Conservation (phyloP, 2,888 invertebrate genomes). For the Heliconius sara region DNA sequence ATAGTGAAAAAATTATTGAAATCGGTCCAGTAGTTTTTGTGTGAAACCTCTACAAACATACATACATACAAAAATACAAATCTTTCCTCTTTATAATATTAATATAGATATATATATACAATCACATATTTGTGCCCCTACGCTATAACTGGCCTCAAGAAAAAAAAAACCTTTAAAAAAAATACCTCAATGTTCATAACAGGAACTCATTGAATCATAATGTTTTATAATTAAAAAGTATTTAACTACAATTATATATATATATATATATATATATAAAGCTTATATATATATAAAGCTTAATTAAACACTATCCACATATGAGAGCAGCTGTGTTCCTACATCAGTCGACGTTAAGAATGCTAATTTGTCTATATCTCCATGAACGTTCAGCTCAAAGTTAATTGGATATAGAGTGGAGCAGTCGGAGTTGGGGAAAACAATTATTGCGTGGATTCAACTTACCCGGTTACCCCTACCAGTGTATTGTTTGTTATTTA, state of each 20-base stretch:
- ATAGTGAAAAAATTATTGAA: too few relatives aligned
- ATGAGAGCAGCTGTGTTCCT: constrained; percentile 18
- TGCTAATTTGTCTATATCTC: constrained; percentile 34
- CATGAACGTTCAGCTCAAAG: constrained; percentile 37
- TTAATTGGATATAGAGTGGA: constrained; percentile 51
- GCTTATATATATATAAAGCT: neutral
- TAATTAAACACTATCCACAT: constrained; percentile 9
- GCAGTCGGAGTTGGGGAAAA: constrained; percentile 44
- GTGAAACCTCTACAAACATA: too few relatives aligned
- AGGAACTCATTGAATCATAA: neutral
- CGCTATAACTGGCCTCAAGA: neutral
- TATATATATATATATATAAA: too few relatives aligned
- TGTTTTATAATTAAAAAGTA: neutral
- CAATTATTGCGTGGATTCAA: constrained; percentile 44
- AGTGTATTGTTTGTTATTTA: neutral
- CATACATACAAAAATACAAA: too few relatives aligned
- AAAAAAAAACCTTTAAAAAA: neutral
- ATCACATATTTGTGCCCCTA: too few relatives aligned
- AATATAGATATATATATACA: too few relatives aligned
- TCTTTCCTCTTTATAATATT: too few relatives aligned
- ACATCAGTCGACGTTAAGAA: constrained; percentile 27
- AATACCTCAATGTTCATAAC: neutral
- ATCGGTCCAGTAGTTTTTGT: too few relatives aligned
- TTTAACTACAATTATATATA: too few relatives aligned
- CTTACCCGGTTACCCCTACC: constrained; percentile 36